A percentile compares a stretch with the other conserved stretches of the same genome.
Evolutionary conservation across 1,140 invertebrate species (phyloP).

Genomic region (Helicorthomorpha holstii): DNA sequence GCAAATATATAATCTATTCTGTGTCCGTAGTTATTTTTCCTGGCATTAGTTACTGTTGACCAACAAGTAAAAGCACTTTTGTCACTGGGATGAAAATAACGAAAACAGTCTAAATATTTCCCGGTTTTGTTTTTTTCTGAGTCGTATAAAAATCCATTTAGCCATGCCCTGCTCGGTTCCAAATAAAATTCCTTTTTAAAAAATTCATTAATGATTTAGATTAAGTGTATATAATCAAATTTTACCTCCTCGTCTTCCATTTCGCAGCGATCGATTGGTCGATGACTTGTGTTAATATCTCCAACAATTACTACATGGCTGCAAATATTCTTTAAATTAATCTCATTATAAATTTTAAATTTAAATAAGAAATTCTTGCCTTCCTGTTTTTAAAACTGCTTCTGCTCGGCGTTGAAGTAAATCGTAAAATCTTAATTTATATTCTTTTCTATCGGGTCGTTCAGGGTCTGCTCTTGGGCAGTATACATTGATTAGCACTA

Average conservation of each 20-base stretch:
- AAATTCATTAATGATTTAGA: not conserved
- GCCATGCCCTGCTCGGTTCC: not conserved
- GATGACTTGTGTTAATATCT: conserved; percentile 36
- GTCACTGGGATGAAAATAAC: conserved; percentile 29
- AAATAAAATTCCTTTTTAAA: not conserved
- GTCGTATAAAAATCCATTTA: not conserved
- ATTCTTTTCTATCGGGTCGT: conserved; percentile 26
- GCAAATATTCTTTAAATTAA: conserved; percentile 16
- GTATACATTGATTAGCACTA: conserved; percentile 37
- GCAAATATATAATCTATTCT: conserved; percentile 38
- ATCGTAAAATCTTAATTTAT: conserved; percentile 33
- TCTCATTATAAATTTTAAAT: not conserved
- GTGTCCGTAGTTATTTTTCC: conserved; percentile 37
- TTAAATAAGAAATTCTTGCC: conserved; percentile 13
- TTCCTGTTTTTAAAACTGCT: conserved; percentile 24
- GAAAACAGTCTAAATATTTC: conserved; percentile 33
- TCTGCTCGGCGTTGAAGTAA: conserved; percentile 29
- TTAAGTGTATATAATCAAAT: not conserved
- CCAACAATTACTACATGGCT: conserved; percentile 35
- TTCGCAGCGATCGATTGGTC: conserved; percentile 32
- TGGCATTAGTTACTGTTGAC: conserved; percentile 29
- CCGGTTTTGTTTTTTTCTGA: not conserved
- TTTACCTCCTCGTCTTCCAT: conserved; percentile 20
- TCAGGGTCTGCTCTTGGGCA: conserved; percentile 33
- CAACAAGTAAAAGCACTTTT: conserved; percentile 35